Percentiles rank a stretch among this genome's conserved stretches.
phyloP scores from a whole-genome alignment of 2,888 invertebrate species.

The Drosophila buzzatii region DNA sequence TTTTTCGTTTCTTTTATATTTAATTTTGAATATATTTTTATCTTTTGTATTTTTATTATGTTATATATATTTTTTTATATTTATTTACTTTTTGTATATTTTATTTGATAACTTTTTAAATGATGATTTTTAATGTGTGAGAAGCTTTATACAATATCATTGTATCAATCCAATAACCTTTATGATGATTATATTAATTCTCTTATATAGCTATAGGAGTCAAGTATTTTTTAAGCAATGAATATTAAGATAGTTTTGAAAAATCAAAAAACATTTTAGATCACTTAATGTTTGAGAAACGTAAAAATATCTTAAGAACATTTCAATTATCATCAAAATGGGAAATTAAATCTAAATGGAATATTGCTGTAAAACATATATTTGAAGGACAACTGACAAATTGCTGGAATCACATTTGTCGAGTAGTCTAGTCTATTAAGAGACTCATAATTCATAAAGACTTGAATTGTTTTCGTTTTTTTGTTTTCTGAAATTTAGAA shows the following conservation, averaged over 20 bases:
- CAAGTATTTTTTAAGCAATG: too few species aligned
- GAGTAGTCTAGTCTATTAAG: not conserved
- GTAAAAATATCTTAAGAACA: not conserved
- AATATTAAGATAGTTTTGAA: not conserved
- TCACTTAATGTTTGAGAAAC: not conserved
- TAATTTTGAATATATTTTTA: too few species aligned
- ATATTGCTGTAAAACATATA: not conserved
- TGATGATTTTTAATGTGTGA: too few species aligned
- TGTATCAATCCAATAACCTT: too few species aligned
- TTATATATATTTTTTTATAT: too few species aligned
- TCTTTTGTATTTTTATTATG: too few species aligned
- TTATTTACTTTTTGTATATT: too few species aligned
- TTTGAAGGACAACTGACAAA: not conserved
- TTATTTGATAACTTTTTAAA: too few species aligned
- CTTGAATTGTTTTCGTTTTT: not conserved
- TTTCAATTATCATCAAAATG: not conserved
- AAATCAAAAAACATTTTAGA: not conserved
- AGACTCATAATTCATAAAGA: not conserved
- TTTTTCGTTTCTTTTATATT: too few species aligned
- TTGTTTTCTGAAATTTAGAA: not conserved
- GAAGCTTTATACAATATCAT: too few species aligned
- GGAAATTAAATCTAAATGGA: not conserved
- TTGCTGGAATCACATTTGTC: conserved; percentile 1
- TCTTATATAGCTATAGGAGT: too few species aligned
- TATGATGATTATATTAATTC: too few species aligned